Evolutionary conservation across 2,888 invertebrate genomes (phyloP).

Genomic region (Unio delphinus): DNA sequence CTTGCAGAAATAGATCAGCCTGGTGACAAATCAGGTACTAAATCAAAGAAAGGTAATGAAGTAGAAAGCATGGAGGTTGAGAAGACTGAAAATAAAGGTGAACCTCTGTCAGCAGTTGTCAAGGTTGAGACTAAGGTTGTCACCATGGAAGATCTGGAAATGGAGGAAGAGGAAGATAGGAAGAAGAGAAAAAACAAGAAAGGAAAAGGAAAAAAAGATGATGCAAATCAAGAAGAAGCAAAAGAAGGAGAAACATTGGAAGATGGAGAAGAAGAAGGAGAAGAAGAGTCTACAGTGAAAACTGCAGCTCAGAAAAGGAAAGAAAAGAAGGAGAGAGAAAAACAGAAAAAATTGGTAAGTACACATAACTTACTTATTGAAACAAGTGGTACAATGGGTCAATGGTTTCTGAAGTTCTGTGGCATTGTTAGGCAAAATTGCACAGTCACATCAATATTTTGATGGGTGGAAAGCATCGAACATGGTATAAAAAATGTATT

Average conservation of each 20-base stretch:
- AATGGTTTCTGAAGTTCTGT: no score
- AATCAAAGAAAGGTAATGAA: constrained; percentile 2
- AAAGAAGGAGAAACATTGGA: constrained; percentile 71
- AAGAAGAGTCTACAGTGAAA: constrained; percentile 79
- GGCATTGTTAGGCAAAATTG: no score
- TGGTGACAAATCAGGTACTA: no score
- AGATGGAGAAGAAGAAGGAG: constrained; percentile 81
- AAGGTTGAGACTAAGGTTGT: constrained; percentile 35
- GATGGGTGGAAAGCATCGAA: no score
- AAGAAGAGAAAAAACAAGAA: constrained; percentile 44
- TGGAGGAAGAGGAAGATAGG: constrained; percentile 46
- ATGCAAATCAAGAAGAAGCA: constrained; percentile 22
- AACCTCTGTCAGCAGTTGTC: not conserved
- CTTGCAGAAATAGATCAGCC: no score
- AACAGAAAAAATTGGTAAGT: constrained; percentile 33
- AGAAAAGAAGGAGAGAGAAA: constrained; percentile 74
- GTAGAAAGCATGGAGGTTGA: constrained; percentile 17
- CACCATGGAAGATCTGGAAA: constrained; percentile 49
- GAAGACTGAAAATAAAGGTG: constrained; percentile 5
- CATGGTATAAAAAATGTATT: no score
- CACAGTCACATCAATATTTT: no score
- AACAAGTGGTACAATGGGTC: no score
- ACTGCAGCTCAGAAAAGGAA: constrained; percentile 66
- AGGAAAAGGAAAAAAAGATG: constrained; percentile 66
- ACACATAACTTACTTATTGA: no score